phyloP scores from a whole-genome alignment of 2,113 vertebrate genomes.

The Notechis scutatus region DNA sequence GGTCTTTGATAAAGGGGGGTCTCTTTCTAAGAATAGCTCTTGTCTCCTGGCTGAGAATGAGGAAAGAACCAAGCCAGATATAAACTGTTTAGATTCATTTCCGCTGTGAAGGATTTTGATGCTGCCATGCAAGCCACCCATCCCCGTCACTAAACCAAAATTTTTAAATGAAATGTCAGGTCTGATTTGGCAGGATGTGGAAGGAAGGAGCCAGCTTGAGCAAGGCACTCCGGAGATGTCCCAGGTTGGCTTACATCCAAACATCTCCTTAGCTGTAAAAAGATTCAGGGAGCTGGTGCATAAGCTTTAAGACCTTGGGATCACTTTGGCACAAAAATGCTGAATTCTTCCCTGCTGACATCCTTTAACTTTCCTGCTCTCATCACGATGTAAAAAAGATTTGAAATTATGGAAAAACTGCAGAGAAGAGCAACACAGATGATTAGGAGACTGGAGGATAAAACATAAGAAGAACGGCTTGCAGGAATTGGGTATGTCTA shows the following conservation, averaged over 20 bases:
- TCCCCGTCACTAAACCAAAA: not conserved
- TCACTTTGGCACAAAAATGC: not conserved
- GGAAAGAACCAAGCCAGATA: not conserved
- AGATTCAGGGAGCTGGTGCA: not conserved
- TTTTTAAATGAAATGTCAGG: not conserved
- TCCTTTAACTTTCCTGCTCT: not conserved
- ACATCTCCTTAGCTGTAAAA: not conserved
- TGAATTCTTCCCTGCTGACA: not conserved
- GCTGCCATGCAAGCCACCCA: conserved; percentile 4
- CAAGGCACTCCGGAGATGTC: not conserved
- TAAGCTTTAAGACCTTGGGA: not conserved
- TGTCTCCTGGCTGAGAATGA: conserved; percentile 1
- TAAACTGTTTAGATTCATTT: not conserved
- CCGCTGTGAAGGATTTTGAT: not conserved
- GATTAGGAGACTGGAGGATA: not conserved
- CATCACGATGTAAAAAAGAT: not conserved
- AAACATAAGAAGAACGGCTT: not conserved
- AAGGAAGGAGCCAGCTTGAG: rapidly evolving
- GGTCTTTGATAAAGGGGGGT: not conserved
- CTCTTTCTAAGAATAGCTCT: not conserved
- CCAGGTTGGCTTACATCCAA: not conserved
- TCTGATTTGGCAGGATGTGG: rapidly evolving
- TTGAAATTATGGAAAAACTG: not conserved
- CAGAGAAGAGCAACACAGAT: not conserved
- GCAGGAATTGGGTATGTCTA: not conserved